phyloP scores from a whole-genome alignment of 2,888 invertebrate species.

The Yponomeuta cagnagella region DNA sequence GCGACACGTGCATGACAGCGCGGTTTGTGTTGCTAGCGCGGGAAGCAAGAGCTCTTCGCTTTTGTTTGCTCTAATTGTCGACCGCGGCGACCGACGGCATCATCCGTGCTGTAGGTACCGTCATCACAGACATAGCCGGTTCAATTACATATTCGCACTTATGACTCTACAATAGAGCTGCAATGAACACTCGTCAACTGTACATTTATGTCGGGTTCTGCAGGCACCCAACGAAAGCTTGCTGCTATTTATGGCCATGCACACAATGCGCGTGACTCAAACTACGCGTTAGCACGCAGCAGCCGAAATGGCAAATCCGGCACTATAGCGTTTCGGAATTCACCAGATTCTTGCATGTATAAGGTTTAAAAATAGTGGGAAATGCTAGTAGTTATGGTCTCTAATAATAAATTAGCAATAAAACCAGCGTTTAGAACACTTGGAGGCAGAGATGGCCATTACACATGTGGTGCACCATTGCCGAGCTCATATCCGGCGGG shows the following conservation, averaged over 20 bases:
- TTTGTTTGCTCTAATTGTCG: conserved; percentile 53
- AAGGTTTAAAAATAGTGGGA: neutral
- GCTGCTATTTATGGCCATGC: conserved; percentile 53
- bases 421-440: conserved; percentile 26
- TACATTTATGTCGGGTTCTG: conserved; percentile 30
- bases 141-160: too few relatives aligned
- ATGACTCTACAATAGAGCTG: conserved; percentile 13
- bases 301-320: conserved; percentile 14
- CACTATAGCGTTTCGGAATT: neutral
- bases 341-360: neutral
- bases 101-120: conserved; percentile 23
- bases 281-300: conserved; percentile 32
- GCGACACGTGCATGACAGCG: conserved; percentile 40
- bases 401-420: conserved; percentile 13
- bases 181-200: conserved; percentile 29
- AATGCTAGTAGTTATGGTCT: neutral
- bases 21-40: conserved; percentile 37
- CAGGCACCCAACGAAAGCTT: conserved; percentile 43
- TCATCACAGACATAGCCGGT: too few relatives aligned
- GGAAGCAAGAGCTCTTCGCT: conserved; percentile 48
- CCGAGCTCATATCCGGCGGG: conserved; percentile 49
- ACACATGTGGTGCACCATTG: conserved; percentile 41
- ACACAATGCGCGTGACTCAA: conserved; percentile 52
- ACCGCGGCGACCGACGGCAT: conserved; percentile 25
- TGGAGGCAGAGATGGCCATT: conserved; percentile 43